A percentile compares a stretch with the other conserved stretches of the same genome.
Conservation (phyloP, 2,888 invertebrate species). For the Cosmia pyralina region DNA sequence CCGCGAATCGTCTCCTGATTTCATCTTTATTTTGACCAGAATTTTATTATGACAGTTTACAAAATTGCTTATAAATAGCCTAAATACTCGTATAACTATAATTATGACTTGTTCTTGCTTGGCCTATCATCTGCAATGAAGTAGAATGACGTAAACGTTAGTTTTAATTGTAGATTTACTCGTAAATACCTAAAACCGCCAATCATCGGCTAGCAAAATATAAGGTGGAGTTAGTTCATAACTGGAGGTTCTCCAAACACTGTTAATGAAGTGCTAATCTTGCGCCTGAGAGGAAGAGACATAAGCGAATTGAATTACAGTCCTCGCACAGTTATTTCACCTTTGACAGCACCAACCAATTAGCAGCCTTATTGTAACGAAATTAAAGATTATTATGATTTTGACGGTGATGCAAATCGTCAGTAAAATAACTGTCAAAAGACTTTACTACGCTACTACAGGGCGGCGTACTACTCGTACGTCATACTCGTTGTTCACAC, state of each 20-base stretch:
- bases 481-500: conserved; percentile 9
- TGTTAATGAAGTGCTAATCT: not conserved
- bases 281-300: not conserved
- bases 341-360: too few relatives aligned
- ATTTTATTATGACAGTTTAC: too few relatives aligned
- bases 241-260: not conserved
- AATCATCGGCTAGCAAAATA: not conserved
- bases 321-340: not conserved
- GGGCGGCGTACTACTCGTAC: not conserved
- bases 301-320: not conserved
- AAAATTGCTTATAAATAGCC: too few relatives aligned
- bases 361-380: not conserved
- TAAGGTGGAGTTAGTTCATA: not conserved
- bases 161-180: not conserved
- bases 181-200: too few relatives aligned
- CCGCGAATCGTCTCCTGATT: too few relatives aligned
- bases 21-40: too few relatives aligned
- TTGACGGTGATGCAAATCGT: not conserved
- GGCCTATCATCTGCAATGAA: not conserved
- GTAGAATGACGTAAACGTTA: not conserved
- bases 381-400: not conserved
- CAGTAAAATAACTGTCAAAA: not conserved
- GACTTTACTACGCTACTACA: not conserved
- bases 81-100: too few relatives aligned
- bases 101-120: too few relatives aligned